Evolutionary conservation across 2,797 vertebrate species (phyloP), one percentile per base, ranked within the genome.

Genomic region (Fratercula arctica): DNA sequence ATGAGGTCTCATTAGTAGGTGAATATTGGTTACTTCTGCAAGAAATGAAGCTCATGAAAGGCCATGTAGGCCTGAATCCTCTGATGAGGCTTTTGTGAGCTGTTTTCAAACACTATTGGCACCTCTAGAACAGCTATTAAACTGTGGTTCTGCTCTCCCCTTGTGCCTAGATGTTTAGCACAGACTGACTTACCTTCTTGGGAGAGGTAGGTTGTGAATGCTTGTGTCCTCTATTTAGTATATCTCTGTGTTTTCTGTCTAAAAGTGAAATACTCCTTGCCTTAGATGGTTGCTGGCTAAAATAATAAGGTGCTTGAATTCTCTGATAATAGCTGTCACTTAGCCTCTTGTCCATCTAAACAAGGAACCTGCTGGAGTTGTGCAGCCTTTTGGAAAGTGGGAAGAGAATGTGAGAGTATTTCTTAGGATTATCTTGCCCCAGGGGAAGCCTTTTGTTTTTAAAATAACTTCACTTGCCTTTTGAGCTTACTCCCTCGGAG

Each of bases 1-100:
- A 4, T 9, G 60, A 74, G 8, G 57, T 50, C 50, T 56, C 25
- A 26, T 43, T 61, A 77, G 28, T 23, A 33, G 31, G 35, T 50
- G 50, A 84, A 19, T 57, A 68, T 48, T 29, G 28, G 46, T 78
- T 73, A 29, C 48, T 70, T 89, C 50, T 91, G 61, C 57, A 60
- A 86, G 79, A 84, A 85, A 63, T 17, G 3, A 79, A 83, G 48
- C 54, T 76, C 3, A 0, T 29, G 63, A 48, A 69, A 89, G 79
- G 29, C 70, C 4, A 7, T 1, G 21, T 33, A 78, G 50, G 43
- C 18, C n/a, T 5, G 24, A 84, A 53, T 41, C 39, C 25, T 86
- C 21, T 41, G 20, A 24, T 0, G 0, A 87, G 29, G 18, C n/a
- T 43, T 90, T 75, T 3, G 1, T 45, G 50, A 67, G 10, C 11